phyloP scores from a whole-genome alignment of 2,888 invertebrate species.

The Drosophila parthenogenetica region DNA sequence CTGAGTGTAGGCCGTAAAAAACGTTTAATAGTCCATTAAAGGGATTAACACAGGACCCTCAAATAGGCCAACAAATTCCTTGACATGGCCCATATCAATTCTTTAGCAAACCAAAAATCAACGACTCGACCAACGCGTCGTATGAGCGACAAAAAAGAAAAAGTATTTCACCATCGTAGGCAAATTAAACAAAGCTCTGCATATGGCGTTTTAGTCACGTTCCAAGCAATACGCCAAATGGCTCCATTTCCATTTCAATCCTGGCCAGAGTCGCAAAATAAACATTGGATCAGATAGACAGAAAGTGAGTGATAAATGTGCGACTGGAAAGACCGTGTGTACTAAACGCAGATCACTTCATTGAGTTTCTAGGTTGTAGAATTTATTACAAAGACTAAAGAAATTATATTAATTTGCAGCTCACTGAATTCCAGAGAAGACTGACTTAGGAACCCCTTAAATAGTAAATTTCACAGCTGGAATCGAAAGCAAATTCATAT shows the following conservation, averaged over 20 bases:
- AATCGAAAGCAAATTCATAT: no score
- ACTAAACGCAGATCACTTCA: no score
- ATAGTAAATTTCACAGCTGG: no score
- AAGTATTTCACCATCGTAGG: constrained; percentile 30
- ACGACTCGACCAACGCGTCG: constrained; percentile 44
- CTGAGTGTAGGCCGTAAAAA: constrained; percentile 57
- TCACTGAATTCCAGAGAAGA: no score
- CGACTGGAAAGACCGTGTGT: no score
- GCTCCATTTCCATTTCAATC: constrained; percentile 65
- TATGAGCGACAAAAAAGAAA: constrained; percentile 46
- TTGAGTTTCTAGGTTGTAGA: no score
- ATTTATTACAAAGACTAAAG: no score
- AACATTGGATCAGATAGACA: constrained; percentile 32
- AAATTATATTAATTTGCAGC: no score
- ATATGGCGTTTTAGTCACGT: constrained; percentile 79
- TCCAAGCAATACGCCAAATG: constrained; percentile 62
- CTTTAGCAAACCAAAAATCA: constrained; percentile 51
- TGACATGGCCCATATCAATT: constrained; percentile 63
- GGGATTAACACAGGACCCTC: constrained; percentile 61
- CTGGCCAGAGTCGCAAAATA: constrained; percentile 46
- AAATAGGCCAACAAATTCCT: constrained; percentile 68
- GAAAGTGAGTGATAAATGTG: no score
- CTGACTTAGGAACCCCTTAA: no score
- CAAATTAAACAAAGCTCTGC: constrained; percentile 78
- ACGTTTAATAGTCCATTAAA: constrained; percentile 72